Percentiles rank a stretch among this genome's conserved stretches.
Conservation (phyloP, 2,797 vertebrate genomes). For the Cyprinella venusta region DNA sequence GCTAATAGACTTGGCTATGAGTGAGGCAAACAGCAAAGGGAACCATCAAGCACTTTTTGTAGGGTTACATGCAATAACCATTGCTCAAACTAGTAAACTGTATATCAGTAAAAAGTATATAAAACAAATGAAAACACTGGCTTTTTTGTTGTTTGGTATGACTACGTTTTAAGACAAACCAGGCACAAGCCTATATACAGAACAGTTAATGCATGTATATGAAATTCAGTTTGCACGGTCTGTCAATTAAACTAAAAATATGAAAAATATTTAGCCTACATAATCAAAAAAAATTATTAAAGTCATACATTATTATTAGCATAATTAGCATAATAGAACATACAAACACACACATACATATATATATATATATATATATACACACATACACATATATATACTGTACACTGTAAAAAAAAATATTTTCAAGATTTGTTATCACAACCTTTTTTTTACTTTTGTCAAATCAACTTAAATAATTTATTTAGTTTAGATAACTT, state of each 20-base stretch:
- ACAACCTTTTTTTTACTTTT: too few relatives aligned
- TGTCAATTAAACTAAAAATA: background rate
- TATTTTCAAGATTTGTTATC: too few relatives aligned
- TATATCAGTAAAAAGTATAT: background rate
- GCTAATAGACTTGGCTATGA: slow-evolving; percentile 56
- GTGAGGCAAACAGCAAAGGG: slow-evolving; percentile 27
- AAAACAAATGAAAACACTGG: background rate
- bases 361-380: too few relatives aligned
- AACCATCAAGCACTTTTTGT: background rate
- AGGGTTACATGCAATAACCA: background rate
- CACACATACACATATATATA: too few relatives aligned
- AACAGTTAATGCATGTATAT: background rate
- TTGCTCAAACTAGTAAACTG: background rate
- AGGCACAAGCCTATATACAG: background rate
- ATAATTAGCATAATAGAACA: too few relatives aligned
- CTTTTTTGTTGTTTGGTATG: background rate
- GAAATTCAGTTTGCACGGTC: background rate
- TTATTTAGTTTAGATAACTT: too few relatives aligned
- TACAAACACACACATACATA: too few relatives aligned
- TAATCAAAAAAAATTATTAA: background rate
- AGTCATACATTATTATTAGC: background rate
- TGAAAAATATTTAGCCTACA: too few relatives aligned
- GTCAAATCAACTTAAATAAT: too few relatives aligned
- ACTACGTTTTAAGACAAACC: background rate
- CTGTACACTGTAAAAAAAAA: too few relatives aligned